Evolutionary conservation across 1,140 invertebrate genomes (phyloP).

Genomic region (Trissolcus basalis): DNA sequence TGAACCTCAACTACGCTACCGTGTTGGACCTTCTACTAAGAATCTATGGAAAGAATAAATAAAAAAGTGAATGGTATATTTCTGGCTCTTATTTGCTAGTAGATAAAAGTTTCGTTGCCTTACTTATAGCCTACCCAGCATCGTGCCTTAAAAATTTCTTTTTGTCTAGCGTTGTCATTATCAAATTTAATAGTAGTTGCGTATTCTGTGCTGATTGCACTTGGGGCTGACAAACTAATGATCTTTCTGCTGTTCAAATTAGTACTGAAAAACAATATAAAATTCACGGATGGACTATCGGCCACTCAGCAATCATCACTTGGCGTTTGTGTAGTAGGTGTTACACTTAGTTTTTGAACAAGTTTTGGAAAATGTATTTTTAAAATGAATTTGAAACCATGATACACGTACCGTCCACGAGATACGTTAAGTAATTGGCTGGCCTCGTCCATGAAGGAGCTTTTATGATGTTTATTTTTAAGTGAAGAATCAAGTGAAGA

Average conservation of each 20-base stretch:
- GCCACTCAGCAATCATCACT: too few species aligned
- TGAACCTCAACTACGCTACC: too few species aligned
- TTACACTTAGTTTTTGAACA: too few species aligned
- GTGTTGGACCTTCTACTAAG: too few species aligned
- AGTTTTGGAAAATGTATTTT: too few species aligned
- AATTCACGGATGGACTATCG: too few species aligned
- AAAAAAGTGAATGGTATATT: too few species aligned
- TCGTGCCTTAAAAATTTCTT: slow-evolving; percentile 69
- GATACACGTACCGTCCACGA: slow-evolving; percentile 69
- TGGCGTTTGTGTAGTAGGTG: background rate
- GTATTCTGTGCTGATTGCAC: slow-evolving; percentile 89
- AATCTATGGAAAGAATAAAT: slow-evolving; percentile 13
- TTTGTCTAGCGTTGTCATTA: slow-evolving; percentile 69
- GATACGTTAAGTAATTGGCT: slow-evolving; percentile 74
- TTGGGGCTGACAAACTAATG: slow-evolving; percentile 89
- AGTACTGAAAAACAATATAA: slow-evolving; percentile 60
- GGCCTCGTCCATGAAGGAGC: slow-evolving; percentile 74
- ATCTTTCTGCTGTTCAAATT: slow-evolving; percentile 82
- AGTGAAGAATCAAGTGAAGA: slow-evolving; percentile 73
- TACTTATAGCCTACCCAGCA: slow-evolving; percentile 73
- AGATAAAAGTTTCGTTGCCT: slow-evolving; percentile 6
- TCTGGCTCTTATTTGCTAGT: too few species aligned
- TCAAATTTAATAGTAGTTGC: slow-evolving; percentile 83
- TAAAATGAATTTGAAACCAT: background rate
- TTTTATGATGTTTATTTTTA: slow-evolving; percentile 71